Percentiles rank a stretch among this genome's conserved stretches.
Evolutionary conservation across 2,797 vertebrate species (phyloP).

Genomic region (Lophotriccus pileatus): DNA sequence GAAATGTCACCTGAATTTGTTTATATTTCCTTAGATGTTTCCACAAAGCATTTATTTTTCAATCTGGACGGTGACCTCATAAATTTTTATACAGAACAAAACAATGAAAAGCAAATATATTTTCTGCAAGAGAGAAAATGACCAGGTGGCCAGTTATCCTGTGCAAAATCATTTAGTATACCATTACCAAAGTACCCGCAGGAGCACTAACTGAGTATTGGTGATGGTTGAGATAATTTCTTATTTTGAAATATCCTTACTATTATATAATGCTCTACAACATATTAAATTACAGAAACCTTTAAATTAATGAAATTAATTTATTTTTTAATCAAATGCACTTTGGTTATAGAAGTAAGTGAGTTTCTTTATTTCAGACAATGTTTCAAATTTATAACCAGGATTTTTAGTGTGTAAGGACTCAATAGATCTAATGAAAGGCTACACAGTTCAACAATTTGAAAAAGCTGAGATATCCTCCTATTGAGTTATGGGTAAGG

Average conservation of each 20-base stretch:
- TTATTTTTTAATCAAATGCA: not conserved
- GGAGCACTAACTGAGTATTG: not conserved
- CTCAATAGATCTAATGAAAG: conserved; percentile 44
- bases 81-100: not conserved
- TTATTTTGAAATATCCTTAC: not conserved
- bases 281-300: not conserved
- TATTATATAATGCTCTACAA: not conserved
- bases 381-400: conserved; percentile 47
- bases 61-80: not conserved
- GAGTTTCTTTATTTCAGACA: conserved; percentile 32
- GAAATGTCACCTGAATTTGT: not conserved
- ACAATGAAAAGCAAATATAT: not conserved
- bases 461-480: not conserved
- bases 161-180: not conserved
- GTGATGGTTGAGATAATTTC: not conserved
- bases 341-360: not conserved
- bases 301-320: not conserved
- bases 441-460: not conserved
- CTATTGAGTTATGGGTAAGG: not conserved
- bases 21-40: not conserved
- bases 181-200: not conserved
- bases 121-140: not conserved
- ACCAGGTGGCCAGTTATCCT: not conserved
- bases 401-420: not conserved
- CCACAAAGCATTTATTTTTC: not conserved